Conservation (phyloP, 2,797 vertebrate genomes). For the Pogonophryne albipinna region DNA sequence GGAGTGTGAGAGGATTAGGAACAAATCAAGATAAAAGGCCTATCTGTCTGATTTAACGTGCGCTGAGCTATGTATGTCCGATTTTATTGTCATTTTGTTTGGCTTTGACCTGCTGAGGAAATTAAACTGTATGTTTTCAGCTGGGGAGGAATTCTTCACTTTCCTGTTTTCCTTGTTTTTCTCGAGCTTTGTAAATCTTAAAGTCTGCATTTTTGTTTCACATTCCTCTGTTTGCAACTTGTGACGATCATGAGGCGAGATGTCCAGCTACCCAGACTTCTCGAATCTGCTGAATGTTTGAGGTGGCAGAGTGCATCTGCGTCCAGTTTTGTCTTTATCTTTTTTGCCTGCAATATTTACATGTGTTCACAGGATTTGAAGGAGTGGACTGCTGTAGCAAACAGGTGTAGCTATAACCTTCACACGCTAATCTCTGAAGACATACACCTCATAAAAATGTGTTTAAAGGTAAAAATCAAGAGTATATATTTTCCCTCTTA, state of each 20-base stretch:
- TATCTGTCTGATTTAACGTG: too few species aligned
- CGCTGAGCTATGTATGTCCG: too few species aligned
- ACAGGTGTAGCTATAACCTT: slow-evolving; percentile 4
- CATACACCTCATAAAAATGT: slow-evolving; percentile 15
- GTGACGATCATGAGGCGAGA: slow-evolving; percentile 3
- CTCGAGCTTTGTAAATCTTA: background rate
- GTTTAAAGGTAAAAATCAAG: background rate
- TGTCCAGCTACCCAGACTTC: background rate
- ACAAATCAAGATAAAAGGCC: too few species aligned
- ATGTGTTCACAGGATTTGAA: too few species aligned
- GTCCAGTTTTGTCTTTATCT: too few species aligned
- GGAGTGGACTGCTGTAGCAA: background rate
- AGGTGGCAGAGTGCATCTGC: slow-evolving; percentile 17
- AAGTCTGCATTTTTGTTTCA: slow-evolving; percentile 35
- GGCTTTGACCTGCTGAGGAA: slow-evolving; percentile 51
- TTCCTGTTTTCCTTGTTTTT: slow-evolving; percentile 34
- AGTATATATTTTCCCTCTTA: too few species aligned
- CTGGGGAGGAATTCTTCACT: slow-evolving; percentile 42
- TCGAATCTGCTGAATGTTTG: background rate
- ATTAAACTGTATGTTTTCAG: slow-evolving; percentile 60
- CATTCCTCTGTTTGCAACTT: slow-evolving; percentile 44
- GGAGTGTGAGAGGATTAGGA: too few species aligned
- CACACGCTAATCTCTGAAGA: background rate
- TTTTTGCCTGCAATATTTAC: too few species aligned
- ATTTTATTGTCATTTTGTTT: slow-evolving; percentile 7